Percentiles rank a stretch among this genome's conserved stretches.
These are phyloP conservation scores for Bombus consobrinus DNA, from an alignment of 1,140 invertebrate species.

Conservation along the genomic window DNA sequence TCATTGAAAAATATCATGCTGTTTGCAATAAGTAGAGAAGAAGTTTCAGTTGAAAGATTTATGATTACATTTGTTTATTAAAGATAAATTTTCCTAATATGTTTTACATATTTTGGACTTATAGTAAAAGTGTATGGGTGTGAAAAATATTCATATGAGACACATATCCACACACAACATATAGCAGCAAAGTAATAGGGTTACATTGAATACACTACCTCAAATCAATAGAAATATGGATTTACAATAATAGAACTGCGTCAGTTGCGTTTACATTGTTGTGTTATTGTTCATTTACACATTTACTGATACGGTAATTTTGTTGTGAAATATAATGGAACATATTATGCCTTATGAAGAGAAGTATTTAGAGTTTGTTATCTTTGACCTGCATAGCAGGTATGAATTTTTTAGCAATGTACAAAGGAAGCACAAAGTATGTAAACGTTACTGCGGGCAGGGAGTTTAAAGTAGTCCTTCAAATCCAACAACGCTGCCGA, in stretches of 20 bases:
- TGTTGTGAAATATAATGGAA: conserved; percentile 53
- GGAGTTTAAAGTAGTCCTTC: conserved; percentile 76
- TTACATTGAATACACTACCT: conserved; percentile 81
- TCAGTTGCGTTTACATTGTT: conserved; percentile 74
- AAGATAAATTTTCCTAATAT: conserved; percentile 40
- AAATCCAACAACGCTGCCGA: conserved; percentile 78
- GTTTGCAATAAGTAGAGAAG: conserved; percentile 44
- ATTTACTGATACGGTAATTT: conserved; percentile 50
- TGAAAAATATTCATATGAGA: conserved; percentile 74
- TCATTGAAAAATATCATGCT: conserved; percentile 4
- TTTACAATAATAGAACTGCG: conserved; percentile 73
- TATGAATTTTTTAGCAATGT: conserved; percentile 58
- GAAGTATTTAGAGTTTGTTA: conserved; percentile 55
- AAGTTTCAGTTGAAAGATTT: conserved; percentile 6
- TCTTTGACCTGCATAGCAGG: conserved; percentile 47
- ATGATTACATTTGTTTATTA: conserved; percentile 28
- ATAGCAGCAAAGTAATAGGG: conserved; percentile 80
- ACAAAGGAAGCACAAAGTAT: conserved; percentile 61
- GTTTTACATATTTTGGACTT: conserved; percentile 77
- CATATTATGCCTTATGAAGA: conserved; percentile 51
- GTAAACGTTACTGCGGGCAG: conserved; percentile 62
- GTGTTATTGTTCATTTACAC: conserved; percentile 58
- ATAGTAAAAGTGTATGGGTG: conserved; percentile 75
- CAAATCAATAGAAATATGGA: conserved; percentile 80
- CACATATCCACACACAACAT: conserved; percentile 80